Percentiles rank a stretch among this genome's conserved stretches.
Evolutionary conservation across 2,797 vertebrate species (phyloP).

Genomic region (Orientallactaga sibirica): DNA sequence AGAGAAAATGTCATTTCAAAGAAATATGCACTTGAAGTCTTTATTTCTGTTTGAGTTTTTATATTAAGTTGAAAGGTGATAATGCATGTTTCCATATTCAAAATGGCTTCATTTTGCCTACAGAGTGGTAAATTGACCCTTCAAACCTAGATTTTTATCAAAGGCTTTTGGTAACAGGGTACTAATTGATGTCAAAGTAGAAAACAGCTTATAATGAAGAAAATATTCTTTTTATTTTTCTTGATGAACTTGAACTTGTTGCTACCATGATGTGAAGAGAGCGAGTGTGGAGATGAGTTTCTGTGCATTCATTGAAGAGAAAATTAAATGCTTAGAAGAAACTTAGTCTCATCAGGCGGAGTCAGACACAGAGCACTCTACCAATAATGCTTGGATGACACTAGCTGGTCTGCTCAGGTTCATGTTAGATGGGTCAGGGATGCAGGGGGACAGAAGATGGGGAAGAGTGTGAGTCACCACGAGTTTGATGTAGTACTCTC

Average conservation of each 20-base stretch:
- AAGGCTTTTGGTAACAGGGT: slow-evolving; percentile 20
- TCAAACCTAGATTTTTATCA: slow-evolving; percentile 64
- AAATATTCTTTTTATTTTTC: neutral
- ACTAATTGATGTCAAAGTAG: slow-evolving; percentile 2
- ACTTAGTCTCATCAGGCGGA: neutral
- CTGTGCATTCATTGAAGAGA: neutral
- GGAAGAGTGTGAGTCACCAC: neutral
- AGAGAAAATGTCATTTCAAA: slow-evolving; percentile 68
- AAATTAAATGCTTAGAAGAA: neutral
- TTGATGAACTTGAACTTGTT: neutral
- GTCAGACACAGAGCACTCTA: neutral
- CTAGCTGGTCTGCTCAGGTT: neutral
- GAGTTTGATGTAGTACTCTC: slow-evolving; percentile 5
- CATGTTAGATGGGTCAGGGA: neutral
- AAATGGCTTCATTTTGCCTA: slow-evolving; percentile 43
- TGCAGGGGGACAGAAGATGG: neutral
- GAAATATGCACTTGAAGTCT: slow-evolving; percentile 55
- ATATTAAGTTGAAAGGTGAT: slow-evolving; percentile 69
- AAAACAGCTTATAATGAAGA: slow-evolving; percentile 18
- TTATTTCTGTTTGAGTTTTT: slow-evolving; percentile 69
- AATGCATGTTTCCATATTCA: slow-evolving; percentile 63
- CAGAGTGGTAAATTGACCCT: slow-evolving; percentile 32
- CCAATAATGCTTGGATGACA: neutral
- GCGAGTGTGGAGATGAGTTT: neutral
- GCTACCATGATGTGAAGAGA: neutral